These are phyloP conservation scores for Conistra vaccinii DNA, from an alignment of 2,888 invertebrate species.

Conservation along the genomic window DNA sequence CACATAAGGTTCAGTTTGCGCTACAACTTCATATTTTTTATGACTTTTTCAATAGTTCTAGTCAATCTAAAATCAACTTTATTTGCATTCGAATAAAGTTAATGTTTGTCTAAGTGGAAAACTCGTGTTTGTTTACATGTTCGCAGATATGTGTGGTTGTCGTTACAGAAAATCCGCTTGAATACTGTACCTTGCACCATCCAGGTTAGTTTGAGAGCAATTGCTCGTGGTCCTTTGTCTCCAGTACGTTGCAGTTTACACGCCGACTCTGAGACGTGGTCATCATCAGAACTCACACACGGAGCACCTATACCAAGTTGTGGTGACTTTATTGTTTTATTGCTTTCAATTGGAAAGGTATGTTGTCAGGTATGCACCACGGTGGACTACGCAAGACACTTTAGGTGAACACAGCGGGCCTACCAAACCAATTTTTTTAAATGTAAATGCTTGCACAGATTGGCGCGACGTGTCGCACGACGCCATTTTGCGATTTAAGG, in stretches of 20 bases:
- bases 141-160: not conserved
- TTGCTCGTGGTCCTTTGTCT: slow-evolving; percentile 82
- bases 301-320: slow-evolving; percentile 15
- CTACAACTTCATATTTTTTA: too few species aligned
- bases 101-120: too few species aligned
- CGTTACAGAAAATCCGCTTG: slow-evolving; percentile 11
- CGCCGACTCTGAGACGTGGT: slow-evolving; percentile 74
- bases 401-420: not conserved
- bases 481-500: too few species aligned
- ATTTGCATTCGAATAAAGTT: too few species aligned
- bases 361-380: not conserved
- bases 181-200: slow-evolving; percentile 56
- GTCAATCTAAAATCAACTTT: too few species aligned
- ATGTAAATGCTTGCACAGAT: too few species aligned
- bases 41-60: too few species aligned
- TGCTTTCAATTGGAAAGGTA: not conserved
- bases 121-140: too few species aligned
- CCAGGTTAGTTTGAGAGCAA: slow-evolving; percentile 70
- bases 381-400: not conserved
- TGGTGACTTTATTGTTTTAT: slow-evolving; percentile 28
- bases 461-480: too few species aligned
- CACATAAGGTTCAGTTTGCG: too few species aligned
- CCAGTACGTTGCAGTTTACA: slow-evolving; percentile 74
- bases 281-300: slow-evolving; percentile 67
- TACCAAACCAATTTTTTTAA: not conserved